phyloP scores from a whole-genome alignment of 2,888 invertebrate genomes.

The Nomada lathburiana region DNA sequence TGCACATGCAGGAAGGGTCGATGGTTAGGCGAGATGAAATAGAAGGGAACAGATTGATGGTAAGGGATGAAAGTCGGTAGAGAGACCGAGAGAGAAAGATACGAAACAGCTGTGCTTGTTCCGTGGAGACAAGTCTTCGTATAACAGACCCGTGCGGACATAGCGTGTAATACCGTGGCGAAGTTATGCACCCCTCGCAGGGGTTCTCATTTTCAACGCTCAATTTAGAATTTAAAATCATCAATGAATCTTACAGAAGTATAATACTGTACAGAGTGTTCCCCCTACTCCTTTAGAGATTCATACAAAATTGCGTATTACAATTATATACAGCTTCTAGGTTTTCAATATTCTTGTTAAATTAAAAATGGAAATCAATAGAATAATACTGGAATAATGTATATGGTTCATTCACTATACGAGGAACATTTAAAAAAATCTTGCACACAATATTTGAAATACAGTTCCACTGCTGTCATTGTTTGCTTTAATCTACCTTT shows the following conservation, averaged over 20 bases:
- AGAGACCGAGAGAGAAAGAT: slow-evolving; percentile 69
- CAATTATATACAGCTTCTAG: not conserved
- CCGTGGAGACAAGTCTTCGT: slow-evolving; percentile 71
- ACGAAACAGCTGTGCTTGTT: slow-evolving; percentile 77
- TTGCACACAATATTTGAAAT: not conserved
- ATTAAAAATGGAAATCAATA: not conserved
- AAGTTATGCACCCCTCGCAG: slow-evolving; percentile 76
- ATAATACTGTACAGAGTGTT: not conserved
- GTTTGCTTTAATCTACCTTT: slow-evolving; percentile 3
- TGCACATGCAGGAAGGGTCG: slow-evolving; percentile 60
- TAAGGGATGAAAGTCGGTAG: slow-evolving; percentile 66
- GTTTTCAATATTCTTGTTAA: not conserved
- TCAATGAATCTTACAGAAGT: not conserved
- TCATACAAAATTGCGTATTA: not conserved
- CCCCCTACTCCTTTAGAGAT: not conserved
- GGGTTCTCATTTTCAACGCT: slow-evolving; percentile 70
- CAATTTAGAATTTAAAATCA: not conserved
- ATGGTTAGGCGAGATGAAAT: slow-evolving; percentile 63
- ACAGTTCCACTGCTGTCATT: not conserved
- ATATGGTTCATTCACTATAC: not conserved
- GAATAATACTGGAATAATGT: no score
- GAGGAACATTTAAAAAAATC: not conserved
- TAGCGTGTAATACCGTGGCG: slow-evolving; percentile 64
- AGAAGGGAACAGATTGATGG: slow-evolving; percentile 70
- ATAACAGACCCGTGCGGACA: slow-evolving; percentile 60